Conservation (phyloP, 2,113 vertebrate species). For the Chunga burmeisteri region DNA sequence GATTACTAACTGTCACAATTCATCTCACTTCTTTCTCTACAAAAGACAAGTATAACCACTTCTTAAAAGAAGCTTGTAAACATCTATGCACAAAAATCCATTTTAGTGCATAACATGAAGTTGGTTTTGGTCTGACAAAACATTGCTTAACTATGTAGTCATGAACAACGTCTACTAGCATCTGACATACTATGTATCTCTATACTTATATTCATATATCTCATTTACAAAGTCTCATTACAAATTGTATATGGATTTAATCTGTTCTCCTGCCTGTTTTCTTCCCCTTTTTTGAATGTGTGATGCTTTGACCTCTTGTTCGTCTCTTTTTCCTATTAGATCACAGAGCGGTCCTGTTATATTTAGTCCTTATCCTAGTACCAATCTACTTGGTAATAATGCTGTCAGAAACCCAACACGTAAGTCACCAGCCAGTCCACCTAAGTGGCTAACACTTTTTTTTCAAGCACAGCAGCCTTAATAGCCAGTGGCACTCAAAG, state of each 20-base stretch:
- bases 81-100: background rate
- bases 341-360: background rate
- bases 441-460: background rate
- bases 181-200: background rate
- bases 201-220: background rate
- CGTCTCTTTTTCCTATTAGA: background rate
- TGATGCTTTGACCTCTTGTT: background rate
- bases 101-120: background rate
- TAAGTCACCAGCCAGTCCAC: background rate
- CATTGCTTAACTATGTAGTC: background rate
- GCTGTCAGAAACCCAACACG: background rate
- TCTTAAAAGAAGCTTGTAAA: background rate
- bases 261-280: background rate
- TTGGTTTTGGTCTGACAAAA: background rate
- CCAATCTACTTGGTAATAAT: background rate
- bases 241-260: background rate
- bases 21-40: background rate
- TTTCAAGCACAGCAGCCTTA: background rate
- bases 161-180: background rate
- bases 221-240: background rate
- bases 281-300: background rate
- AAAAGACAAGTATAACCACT: background rate
- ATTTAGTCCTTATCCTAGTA: background rate
- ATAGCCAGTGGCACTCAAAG: background rate
- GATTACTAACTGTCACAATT: background rate